Base-by-base conservation (phyloP, 1,140 invertebrate genomes). In the Leptinotarsa texana region DNA sequence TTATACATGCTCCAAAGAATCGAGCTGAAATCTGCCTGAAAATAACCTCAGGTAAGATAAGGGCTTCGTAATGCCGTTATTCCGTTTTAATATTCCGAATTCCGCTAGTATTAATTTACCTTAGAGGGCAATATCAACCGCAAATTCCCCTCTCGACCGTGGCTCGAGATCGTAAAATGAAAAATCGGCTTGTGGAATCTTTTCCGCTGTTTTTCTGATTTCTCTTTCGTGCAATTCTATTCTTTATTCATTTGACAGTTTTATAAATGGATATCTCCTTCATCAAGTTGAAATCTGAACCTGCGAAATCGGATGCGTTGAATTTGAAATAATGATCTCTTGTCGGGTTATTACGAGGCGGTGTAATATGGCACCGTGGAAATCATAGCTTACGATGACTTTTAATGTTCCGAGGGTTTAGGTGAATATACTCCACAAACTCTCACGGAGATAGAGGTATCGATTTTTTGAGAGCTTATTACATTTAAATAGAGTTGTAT, bases 161-260 rank as follows among this genome's bases (percentile, higher is more conserved):
- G 6, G 33, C 33, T 42, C 33, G 33, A 42, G 33, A 42, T 42
- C 33, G 15, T 57, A 57, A 57, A 57, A 57, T 57, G 51, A 57
- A 57, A 57, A 17, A 57, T 57, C n/a, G 51, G 15, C 17, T 57
- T 18, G 5, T 18, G n/a, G 17, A 57, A 57, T 57, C 51, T 18
- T 57, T 57, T 57, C 15, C 51, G 51, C 51, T 57, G 51, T 57
- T 57, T 57, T 57, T 57, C 4, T 57, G 51, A 57, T 57, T 57
- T 57, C 51, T 57, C 51, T 57, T 18, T 18, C 51, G n/a, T 57
- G 51, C 51, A 17, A 15, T 57, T 57, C n/a, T 3, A 57, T 57
- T 57, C 51, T 57, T 57, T 57, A 57, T 57, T 57, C 51, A 57
- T 57, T 57, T 57, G 51, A 57, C 51, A 57, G 51, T 17, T 57